phyloP scores from a whole-genome alignment of 2,797 vertebrate species.

The Sebastes baramenuke region DNA sequence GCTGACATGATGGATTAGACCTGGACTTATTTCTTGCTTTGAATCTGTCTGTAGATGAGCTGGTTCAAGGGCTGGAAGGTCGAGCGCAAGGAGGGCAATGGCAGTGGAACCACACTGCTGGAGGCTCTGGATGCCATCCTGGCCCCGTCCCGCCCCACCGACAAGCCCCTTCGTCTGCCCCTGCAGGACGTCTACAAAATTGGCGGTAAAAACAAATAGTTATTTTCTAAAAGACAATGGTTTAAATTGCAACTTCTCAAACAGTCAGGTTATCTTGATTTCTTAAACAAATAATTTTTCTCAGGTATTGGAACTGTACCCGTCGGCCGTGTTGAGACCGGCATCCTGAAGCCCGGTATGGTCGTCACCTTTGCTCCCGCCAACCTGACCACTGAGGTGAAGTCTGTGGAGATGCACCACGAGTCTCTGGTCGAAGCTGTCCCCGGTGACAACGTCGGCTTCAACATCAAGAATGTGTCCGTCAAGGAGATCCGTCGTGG shows the following conservation, averaged over 20 bases:
- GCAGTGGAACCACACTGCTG: slow-evolving; percentile 88
- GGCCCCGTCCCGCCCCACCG: slow-evolving; percentile 91
- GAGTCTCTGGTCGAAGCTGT: slow-evolving; percentile 81
- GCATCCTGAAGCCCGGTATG: slow-evolving; percentile 83
- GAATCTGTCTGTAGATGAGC: slow-evolving; percentile 81
- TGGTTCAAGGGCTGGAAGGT: slow-evolving; percentile 98
- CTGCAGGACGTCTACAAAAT: slow-evolving; percentile 98
- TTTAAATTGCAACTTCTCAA: fast-evolving
- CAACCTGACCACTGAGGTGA: slow-evolving; percentile 85
- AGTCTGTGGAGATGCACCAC: slow-evolving; percentile 88
- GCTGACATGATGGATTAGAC: neutral
- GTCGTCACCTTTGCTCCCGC: slow-evolving; percentile 84
- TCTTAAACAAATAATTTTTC: neutral
- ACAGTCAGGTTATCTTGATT: neutral
- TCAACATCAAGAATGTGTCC: slow-evolving; percentile 88
- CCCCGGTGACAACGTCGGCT: slow-evolving; percentile 86
- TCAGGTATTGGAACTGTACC: slow-evolving; percentile 86
- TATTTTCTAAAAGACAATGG: fast-evolving
- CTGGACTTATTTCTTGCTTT: fast-evolving
- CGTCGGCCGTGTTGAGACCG: slow-evolving; percentile 85
- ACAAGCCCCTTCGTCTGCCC: slow-evolving; percentile 93
- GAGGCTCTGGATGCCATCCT: slow-evolving; percentile 94
- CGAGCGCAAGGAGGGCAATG: slow-evolving; percentile 90
- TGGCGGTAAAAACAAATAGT: slow-evolving; percentile 81
- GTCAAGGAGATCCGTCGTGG: slow-evolving; percentile 86